Conservation (phyloP, 1,140 invertebrate genomes). For the Drosophila bocki region DNA sequence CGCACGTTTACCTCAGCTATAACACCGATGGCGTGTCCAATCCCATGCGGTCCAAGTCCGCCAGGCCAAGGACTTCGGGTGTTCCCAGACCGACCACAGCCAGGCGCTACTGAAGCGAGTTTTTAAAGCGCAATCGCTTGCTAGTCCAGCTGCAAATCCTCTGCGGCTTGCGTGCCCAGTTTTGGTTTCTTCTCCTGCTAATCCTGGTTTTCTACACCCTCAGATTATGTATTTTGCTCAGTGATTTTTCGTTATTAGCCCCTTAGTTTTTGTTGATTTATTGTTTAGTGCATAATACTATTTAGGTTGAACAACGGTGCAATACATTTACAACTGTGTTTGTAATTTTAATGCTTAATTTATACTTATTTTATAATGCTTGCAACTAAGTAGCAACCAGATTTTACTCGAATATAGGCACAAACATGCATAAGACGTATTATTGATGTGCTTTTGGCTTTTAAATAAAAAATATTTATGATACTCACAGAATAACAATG, state of each 20-base stretch:
- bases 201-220: constrained; percentile 57
- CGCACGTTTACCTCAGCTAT: constrained; percentile 84
- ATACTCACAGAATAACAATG: constrained; percentile 21
- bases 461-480: constrained; percentile 67
- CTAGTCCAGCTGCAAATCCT: constrained; percentile 23
- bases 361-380: constrained; percentile 48
- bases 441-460: constrained; percentile 62
- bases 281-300: constrained; percentile 55
- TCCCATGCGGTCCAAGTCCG: constrained; percentile 74
- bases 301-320: constrained; percentile 74
- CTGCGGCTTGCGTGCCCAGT: constrained; percentile 33
- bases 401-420: constrained; percentile 60
- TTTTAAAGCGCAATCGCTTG: constrained; percentile 3
- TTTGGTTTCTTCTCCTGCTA: constrained; percentile 62
- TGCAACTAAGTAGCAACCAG: constrained; percentile 48
- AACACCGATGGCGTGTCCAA: constrained; percentile 79
- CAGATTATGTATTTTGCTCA: constrained; percentile 58
- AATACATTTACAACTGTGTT: constrained; percentile 58
- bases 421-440: constrained; percentile 33
- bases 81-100: constrained; percentile 81
- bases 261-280: constrained; percentile 67
- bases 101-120: constrained; percentile 73
- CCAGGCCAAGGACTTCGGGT: constrained; percentile 80
- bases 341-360: constrained; percentile 60
- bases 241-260: constrained; percentile 50